Evolutionary conservation across 2,113 vertebrate genomes (phyloP), one percentile per base, ranked within the genome.

Genomic region (Martes martes): DNA sequence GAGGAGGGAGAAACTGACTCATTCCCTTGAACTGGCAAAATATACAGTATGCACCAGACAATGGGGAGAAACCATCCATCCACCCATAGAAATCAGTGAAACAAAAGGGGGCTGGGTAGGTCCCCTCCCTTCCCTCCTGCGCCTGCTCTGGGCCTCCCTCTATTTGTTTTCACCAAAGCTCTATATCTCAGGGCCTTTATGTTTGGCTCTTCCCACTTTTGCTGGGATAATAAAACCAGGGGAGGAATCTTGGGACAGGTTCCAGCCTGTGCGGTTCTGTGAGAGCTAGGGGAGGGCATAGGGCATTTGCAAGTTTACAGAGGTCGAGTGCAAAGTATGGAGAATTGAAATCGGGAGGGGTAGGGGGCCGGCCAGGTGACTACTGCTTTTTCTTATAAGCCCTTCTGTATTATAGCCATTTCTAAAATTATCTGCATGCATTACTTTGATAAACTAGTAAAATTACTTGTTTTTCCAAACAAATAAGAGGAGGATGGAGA

Each of bases 1-100:
- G 61, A 95, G 89, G 36, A 92, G 23, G 69, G 78, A 78, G n/a
- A 83, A 21, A 50, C 86, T 97, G 96, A 97, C 93, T 97, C 89
- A 97, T 63, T 89, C 61, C 28, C 33, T 83, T 39, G 83, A 97
- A n/a, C 93, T 95, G 67, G 88, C 42, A 65, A 79, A 95, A 79
- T 52, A 39, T n/a, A 92, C 50, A 84, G 4, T 39, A 87, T 31
- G 39, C 10, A 79, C 1, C 28, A 97, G 86, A 94, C 93, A 94
- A 84, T 55, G 55, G 73, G 11, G 47, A 96, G 86, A 94, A 97
- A 89, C 26, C 80, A 73, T 50, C n/a, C n/a, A 28, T 74, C 78
- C 0, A 2, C 59, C 91, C 52, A 24, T 59, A 84, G 92, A 95
- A 89, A 92, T 96, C 89, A 92, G 61, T 14, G 36, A 19, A n/a